phyloP scores from a whole-genome alignment of 2,888 invertebrate genomes.

The Caprella mutica region DNA sequence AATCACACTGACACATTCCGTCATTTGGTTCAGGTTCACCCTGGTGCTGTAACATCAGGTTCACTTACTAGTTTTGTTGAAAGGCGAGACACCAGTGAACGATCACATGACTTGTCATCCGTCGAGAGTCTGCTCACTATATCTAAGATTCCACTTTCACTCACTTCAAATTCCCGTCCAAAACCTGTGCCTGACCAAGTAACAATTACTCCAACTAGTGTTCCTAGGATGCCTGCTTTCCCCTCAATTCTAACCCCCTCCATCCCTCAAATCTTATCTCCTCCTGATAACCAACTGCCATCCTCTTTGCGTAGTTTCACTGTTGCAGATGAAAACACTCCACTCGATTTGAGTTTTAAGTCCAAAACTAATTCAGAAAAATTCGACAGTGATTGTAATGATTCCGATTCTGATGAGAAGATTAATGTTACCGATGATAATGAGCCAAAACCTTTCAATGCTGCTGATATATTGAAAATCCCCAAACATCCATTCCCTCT shows the following conservation, averaged over 20 bases:
- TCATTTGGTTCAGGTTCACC: conserved; percentile 65
- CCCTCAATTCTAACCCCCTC: conserved; percentile 13
- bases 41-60: conserved; percentile 43
- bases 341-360: conserved; percentile 64
- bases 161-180: conserved; percentile 19
- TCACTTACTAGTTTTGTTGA: conserved; percentile 22
- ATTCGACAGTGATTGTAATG: background rate
- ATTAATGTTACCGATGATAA: conserved; percentile 8
- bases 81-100: conserved; percentile 13
- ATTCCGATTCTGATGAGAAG: conserved; percentile 5
- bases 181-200: conserved; percentile 15
- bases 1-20: conserved; percentile 67
- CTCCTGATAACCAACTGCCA: conserved; percentile 10
- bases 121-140: conserved; percentile 32
- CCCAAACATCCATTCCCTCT: conserved; percentile 30
- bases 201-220: conserved; percentile 10
- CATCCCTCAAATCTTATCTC: background rate
- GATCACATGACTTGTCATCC: conserved; percentile 27
- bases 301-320: conserved; percentile 1
- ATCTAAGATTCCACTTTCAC: conserved; percentile 28
- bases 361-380: conserved; percentile 12
- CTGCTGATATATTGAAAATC: conserved; percentile 36
- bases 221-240: conserved; percentile 13
- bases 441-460: conserved; percentile 5
- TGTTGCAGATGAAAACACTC: conserved; percentile 39